These are phyloP conservation scores for Propithecus coquereli DNA, from an alignment of 2,113 vertebrate species.

Conservation along the genomic window DNA sequence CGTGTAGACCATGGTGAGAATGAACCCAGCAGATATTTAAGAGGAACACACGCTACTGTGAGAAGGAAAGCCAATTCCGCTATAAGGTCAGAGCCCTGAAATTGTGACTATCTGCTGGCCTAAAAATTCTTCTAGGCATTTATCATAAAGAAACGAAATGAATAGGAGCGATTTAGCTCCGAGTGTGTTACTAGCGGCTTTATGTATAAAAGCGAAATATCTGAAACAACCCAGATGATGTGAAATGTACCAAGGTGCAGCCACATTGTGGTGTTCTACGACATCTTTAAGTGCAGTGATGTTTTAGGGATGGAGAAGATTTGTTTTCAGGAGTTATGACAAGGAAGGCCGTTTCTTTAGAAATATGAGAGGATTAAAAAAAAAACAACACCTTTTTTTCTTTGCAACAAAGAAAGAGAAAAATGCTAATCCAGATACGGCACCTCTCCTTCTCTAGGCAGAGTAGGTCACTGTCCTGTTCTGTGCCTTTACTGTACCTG, in stretches of 20 bases:
- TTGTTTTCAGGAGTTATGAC: background rate
- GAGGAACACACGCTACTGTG: background rate
- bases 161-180: background rate
- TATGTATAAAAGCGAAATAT: background rate
- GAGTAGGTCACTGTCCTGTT: background rate
- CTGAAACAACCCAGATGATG: background rate
- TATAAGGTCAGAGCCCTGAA: background rate
- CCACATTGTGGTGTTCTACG: background rate
- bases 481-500: background rate
- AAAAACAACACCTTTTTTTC: background rate
- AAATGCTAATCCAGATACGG: background rate
- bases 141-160: background rate
- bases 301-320: background rate
- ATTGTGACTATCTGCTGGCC: background rate
- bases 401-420: background rate
- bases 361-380: background rate
- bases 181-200: background rate
- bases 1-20: background rate
- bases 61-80: background rate
- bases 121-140: slow-evolving; percentile 29
- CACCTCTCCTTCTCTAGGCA: background rate
- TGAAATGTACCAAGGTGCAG: background rate
- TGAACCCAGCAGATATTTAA: background rate
- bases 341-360: background rate
- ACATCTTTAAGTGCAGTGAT: background rate